phyloP scores from a whole-genome alignment of 2,888 invertebrate species.

The Tetragonula carbonaria region DNA sequence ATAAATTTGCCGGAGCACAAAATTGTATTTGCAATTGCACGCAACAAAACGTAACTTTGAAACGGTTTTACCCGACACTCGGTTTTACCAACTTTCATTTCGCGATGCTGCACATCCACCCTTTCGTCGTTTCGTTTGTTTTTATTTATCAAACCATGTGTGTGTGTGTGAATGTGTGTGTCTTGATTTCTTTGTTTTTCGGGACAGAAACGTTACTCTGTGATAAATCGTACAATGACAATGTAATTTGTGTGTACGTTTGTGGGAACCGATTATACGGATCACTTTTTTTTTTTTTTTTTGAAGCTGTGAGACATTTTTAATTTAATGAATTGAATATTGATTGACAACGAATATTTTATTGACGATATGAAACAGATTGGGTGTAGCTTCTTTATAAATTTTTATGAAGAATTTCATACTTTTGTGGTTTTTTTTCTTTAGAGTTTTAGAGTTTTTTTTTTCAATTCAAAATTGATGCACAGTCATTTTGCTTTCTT shows the following conservation, averaged over 20 bases:
- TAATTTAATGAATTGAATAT: not conserved
- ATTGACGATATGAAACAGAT: not conserved
- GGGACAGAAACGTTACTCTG: not conserved
- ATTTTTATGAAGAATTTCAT: not conserved
- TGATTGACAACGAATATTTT: not conserved
- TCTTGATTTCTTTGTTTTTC: not conserved
- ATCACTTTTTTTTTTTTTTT: too few relatives aligned
- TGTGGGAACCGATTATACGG: not conserved
- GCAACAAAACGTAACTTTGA: slow-evolving; percentile 21
- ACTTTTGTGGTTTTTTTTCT: not conserved
- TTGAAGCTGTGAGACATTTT: not conserved
- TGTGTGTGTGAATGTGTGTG: not conserved
- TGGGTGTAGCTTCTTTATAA: not conserved
- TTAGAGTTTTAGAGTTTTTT: too few relatives aligned
- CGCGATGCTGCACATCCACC: not conserved
- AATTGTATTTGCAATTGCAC: slow-evolving; percentile 24
- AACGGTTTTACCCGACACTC: not conserved
- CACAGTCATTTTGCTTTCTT: too few relatives aligned
- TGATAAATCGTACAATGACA: not conserved
- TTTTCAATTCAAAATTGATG: too few relatives aligned
- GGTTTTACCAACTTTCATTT: slow-evolving; percentile 21
- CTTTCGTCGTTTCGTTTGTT: slow-evolving; percentile 15
- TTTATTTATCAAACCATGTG: not conserved
- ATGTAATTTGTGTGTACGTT: not conserved
- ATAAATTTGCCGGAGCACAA: not conserved